Percentiles rank a stretch among this genome's conserved stretches.
These are phyloP conservation scores for Tolypeutes matacus DNA, from an alignment of 2,797 vertebrate species.

Conservation along the genomic window DNA sequence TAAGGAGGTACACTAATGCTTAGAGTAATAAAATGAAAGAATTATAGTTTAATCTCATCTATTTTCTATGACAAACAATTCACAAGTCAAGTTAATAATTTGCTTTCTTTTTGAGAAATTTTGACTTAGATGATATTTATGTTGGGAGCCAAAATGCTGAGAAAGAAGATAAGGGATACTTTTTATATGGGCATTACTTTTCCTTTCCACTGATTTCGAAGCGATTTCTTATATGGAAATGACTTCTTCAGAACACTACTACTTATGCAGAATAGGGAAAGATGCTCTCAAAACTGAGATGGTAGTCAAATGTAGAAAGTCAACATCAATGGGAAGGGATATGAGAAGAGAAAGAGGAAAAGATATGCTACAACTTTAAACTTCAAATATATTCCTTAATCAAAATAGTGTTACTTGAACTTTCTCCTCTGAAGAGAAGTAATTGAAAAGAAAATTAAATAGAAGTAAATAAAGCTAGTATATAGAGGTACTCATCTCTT, in stretches of 20 bases:
- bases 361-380: not conserved
- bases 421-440: not conserved
- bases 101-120: conserved; percentile 30
- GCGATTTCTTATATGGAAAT: not conserved
- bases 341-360: conserved; percentile 10
- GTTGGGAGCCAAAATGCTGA: not conserved
- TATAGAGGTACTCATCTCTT: not conserved
- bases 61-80: conserved; percentile 51
- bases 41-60: conserved; percentile 21
- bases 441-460: not conserved
- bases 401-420: conserved; percentile 44
- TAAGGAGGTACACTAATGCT: not conserved
- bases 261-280: not conserved
- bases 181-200: not conserved
- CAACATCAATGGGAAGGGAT: not conserved
- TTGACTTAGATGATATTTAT: conserved; percentile 27
- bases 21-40: not conserved
- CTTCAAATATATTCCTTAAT: not conserved
- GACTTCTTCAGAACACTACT: not conserved
- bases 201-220: conserved; percentile 22
- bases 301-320: not conserved
- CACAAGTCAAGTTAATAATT: conserved; percentile 47
- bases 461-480: not conserved
- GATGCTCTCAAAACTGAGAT: conserved; percentile 11
- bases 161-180: not conserved